Evolutionary conservation across 2,797 vertebrate species (phyloP).

Genomic region (Aulostomus chinensis): DNA sequence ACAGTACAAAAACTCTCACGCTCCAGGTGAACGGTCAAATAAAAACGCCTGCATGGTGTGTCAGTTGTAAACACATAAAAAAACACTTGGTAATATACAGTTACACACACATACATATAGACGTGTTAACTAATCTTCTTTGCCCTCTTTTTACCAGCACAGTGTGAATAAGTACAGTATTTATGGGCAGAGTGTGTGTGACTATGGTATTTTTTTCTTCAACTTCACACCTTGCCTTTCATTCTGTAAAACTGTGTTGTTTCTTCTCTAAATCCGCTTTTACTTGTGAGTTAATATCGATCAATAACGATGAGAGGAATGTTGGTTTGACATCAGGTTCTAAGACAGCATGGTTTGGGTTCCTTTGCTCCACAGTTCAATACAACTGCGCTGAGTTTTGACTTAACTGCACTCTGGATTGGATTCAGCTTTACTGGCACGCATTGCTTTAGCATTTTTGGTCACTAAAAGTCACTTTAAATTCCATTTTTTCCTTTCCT

Average conservation of each 20-base stretch:
- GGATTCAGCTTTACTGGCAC: conserved; percentile 25
- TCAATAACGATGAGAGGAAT: not conserved
- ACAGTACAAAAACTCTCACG: too few relatives aligned
- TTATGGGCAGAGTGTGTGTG: conserved; percentile 5
- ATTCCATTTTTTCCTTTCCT: conserved; percentile 6
- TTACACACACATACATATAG: not conserved
- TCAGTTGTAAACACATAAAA: too few relatives aligned
- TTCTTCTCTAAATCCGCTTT: not conserved
- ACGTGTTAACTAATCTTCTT: conserved; percentile 38
- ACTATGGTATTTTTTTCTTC: not conserved
- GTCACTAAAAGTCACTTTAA: too few relatives aligned
- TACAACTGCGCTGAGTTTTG: conserved; percentile 15
- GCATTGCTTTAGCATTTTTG: conserved; percentile 57
- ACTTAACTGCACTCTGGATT: conserved; percentile 49
- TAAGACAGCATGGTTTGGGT: conserved; percentile 45
- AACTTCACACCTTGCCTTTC: not conserved
- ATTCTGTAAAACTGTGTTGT: not conserved
- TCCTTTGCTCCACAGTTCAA: conserved; percentile 31
- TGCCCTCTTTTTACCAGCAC: conserved; percentile 27
- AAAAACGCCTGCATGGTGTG: not conserved
- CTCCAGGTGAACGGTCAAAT: not conserved
- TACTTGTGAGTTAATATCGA: not conserved
- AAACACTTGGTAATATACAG: not conserved
- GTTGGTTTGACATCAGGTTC: conserved; percentile 10
- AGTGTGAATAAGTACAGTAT: conserved; percentile 21